Evolutionary conservation across 2,113 vertebrate species (phyloP), one percentile per base, ranked within the genome.

Genomic region (Plecotus auritus): DNA sequence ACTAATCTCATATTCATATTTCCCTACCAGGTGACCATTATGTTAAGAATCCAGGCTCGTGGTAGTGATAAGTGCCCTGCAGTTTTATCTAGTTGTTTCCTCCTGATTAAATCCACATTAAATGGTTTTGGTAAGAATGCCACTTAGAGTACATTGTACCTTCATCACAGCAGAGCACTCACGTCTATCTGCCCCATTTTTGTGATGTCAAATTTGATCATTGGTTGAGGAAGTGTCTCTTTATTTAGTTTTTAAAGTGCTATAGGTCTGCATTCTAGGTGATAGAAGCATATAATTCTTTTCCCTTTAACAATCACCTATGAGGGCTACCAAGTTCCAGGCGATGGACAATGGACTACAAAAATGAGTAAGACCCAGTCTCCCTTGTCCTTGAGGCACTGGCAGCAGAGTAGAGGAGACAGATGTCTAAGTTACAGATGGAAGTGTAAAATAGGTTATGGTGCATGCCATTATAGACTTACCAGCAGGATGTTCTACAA

Each of bases 231-330:
- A 81, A 45, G 49, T 56, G 3, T 88, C 51, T 94, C 26, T 64
- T 76, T 42, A 54, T 35, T 84, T 94, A 89, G 51, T 76, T 85
- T 85, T 94, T 70, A 40, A 93, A 85, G 69, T 95, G 72, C 70
- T 87, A 0, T 28, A 13, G 26, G 32, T 90, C 28, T 92, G 42
- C 4, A 32, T 95, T 85, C 37, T 85, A 59, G 51, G 17, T n/a
- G 51, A 42, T 51, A 83, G 26, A 78, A 59, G 69, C 70, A 37
- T 73, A 3, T 73, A 83, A 32, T 67, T 80, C 70, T 45, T 16
- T 59, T 86, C n/a, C 78, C 45, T 89, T 85, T 93, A 74, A 77
- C 45, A 88, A 16, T 82, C 30, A 83, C 69, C 42, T 82, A 0
- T 66, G 90, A 88, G 32, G 28, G n/a, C 84, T 84, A 51, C 94